These are phyloP conservation scores for Lacerta viridis DNA, from an alignment of 2,797 vertebrate genomes.

Conservation along the genomic window DNA sequence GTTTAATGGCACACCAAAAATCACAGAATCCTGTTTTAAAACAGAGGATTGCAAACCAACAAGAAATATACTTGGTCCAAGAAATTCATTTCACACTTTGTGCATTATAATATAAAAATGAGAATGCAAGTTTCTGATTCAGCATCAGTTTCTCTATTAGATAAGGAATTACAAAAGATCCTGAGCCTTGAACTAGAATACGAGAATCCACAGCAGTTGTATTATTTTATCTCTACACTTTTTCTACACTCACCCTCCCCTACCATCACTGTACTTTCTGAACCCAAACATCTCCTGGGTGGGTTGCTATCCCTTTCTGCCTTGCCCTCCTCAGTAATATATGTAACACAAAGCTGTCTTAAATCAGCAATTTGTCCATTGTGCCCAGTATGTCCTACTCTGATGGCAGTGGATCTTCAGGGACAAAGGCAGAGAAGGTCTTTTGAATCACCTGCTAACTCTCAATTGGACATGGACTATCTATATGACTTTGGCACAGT, in stretches of 20 bases:
- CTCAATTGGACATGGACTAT: neutral
- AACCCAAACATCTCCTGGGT: neutral
- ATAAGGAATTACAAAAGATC: neutral
- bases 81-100: neutral
- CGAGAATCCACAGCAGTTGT: neutral
- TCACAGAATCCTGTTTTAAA: neutral
- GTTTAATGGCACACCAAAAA: neutral
- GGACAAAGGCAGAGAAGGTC: neutral
- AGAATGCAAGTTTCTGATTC: neutral
- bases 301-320: neutral
- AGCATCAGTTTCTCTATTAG: neutral
- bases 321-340: neutral
- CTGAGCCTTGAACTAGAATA: neutral
- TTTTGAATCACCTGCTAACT: neutral
- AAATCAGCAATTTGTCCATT: neutral
- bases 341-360: neutral
- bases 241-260: no score
- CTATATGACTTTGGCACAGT: neutral
- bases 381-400: neutral
- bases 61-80: neutral
- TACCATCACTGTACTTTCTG: no score
- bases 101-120: neutral
- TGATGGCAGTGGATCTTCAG: slow-evolving; percentile 1
- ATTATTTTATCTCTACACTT: neutral
- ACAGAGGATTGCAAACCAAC: neutral